phyloP scores from a whole-genome alignment of 2,888 invertebrate species.

The Archips xylosteana region DNA sequence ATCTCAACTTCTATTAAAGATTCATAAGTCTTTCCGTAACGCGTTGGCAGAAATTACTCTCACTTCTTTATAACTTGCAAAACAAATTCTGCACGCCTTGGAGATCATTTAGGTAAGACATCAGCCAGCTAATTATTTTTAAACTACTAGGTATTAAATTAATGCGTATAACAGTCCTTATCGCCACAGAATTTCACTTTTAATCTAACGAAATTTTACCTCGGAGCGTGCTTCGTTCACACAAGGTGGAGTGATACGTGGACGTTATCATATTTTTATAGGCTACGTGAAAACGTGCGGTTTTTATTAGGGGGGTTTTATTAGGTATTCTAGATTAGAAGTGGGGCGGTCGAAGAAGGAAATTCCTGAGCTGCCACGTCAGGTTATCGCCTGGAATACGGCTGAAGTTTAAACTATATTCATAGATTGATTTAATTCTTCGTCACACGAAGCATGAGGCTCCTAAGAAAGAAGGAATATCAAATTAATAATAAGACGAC shows the following conservation, averaged over 20 bases:
- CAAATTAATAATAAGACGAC: not conserved
- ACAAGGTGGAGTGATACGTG: conserved; percentile 65
- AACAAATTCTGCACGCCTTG: conserved; percentile 7
- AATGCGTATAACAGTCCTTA: conserved; percentile 14
- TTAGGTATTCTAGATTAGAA: conserved; percentile 81
- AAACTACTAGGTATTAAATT: not conserved
- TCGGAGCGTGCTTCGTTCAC: conserved; percentile 14
- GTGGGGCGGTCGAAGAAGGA: conserved; percentile 57
- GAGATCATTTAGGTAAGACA: conserved; percentile 5
- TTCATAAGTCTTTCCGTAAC: not conserved
- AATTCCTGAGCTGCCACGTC: conserved; percentile 58
- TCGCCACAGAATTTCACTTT: conserved; percentile 17
- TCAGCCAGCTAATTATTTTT: conserved; percentile 9
- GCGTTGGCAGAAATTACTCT: not conserved
- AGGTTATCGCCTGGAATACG: conserved; percentile 44
- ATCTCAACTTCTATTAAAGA: no score
- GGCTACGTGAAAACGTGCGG: conserved; percentile 79
- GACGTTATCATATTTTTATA: conserved; percentile 85
- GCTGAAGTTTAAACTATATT: conserved; percentile 12
- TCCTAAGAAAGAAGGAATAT: no score
- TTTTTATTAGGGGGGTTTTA: conserved; percentile 80
- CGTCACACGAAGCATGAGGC: not conserved
- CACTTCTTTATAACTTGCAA: not conserved
- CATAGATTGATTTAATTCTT: not conserved
- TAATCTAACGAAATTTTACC: conserved; percentile 34